A percentile compares a stretch with the other conserved stretches of the same genome.
Evolutionary conservation across 2,797 vertebrate genomes (phyloP).

Genomic region (Hemibagrus guttatus): DNA sequence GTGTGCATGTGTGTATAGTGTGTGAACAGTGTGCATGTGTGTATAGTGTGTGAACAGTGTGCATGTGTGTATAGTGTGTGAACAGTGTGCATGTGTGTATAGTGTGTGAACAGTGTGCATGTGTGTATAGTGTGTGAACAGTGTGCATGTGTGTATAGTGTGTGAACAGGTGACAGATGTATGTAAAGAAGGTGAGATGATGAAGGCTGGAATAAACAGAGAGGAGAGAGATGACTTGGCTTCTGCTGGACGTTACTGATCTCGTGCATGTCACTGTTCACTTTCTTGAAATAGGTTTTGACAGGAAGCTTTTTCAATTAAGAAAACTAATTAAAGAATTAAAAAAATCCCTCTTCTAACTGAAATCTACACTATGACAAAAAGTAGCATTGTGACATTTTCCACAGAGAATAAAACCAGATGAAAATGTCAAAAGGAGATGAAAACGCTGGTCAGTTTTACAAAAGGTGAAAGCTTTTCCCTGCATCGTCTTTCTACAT

Average conservation of each 20-base stretch:
- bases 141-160: no score
- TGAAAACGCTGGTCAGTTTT: not conserved
- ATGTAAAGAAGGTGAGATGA: not conserved
- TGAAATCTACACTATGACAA: not conserved
- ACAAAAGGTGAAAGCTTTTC: not conserved
- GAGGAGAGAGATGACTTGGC: not conserved
- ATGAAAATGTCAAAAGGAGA: not conserved
- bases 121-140: no score
- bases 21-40: no score
- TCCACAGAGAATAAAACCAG: not conserved
- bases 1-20: no score
- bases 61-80: no score
- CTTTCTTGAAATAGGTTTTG: not conserved
- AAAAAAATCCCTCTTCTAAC: not conserved
- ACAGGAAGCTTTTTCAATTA: not conserved
- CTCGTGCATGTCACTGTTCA: not conserved
- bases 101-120: no score
- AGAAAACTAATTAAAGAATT: not conserved
- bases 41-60: no score
- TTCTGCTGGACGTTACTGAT: slow-evolving; percentile 20
- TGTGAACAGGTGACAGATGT: not conserved
- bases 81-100: no score
- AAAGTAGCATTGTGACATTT: not conserved
- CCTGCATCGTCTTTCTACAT: not conserved
- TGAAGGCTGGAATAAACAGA: not conserved